A percentile compares a stretch with the other conserved stretches of the same genome.
These are phyloP conservation scores for Malthinus flaveolus DNA, from an alignment of 2,888 invertebrate genomes.

Conservation along the genomic window DNA sequence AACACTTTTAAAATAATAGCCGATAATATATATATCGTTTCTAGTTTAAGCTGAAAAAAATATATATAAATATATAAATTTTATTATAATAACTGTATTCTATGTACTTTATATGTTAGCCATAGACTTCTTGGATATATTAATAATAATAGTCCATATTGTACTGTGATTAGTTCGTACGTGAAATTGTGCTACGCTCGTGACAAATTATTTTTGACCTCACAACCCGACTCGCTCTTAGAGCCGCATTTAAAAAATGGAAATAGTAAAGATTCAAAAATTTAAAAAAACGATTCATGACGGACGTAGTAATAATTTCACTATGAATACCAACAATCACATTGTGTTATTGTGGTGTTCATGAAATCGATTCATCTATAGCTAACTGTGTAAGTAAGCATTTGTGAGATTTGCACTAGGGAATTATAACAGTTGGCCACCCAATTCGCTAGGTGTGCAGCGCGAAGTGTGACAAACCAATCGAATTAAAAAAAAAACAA, in stretches of 20 bases:
- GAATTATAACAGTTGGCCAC: conserved; percentile 1
- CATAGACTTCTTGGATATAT: conserved; percentile 50
- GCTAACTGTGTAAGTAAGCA: conserved; percentile 43
- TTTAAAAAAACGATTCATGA: background rate
- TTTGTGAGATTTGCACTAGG: conserved; percentile 22
- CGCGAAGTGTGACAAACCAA: conserved; percentile 2
- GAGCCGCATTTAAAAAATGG: background rate
- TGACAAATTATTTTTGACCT: background rate
- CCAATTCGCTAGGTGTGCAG: background rate
- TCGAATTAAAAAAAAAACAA: no score
- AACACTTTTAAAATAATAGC: conserved; percentile 49
- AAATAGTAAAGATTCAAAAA: no score
- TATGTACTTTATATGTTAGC: conserved; percentile 54
- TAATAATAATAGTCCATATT: conserved; percentile 51
- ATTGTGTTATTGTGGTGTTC: conserved; percentile 56
- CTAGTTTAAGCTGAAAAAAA: conserved; percentile 43
- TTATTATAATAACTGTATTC: conserved; percentile 50
- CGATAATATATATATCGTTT: conserved; percentile 49
- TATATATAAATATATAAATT: conserved; percentile 45
- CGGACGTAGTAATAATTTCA: conserved; percentile 23
- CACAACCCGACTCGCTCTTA: background rate
- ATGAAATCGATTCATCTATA: conserved; percentile 51
- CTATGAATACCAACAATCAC: conserved; percentile 47
- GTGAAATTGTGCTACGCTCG: conserved; percentile 29
- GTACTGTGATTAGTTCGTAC: conserved; percentile 49